A percentile compares a stretch with the other conserved stretches of the same genome.
phyloP scores from a whole-genome alignment of 2,113 vertebrate genomes.

The Oplegnathus fasciatus region DNA sequence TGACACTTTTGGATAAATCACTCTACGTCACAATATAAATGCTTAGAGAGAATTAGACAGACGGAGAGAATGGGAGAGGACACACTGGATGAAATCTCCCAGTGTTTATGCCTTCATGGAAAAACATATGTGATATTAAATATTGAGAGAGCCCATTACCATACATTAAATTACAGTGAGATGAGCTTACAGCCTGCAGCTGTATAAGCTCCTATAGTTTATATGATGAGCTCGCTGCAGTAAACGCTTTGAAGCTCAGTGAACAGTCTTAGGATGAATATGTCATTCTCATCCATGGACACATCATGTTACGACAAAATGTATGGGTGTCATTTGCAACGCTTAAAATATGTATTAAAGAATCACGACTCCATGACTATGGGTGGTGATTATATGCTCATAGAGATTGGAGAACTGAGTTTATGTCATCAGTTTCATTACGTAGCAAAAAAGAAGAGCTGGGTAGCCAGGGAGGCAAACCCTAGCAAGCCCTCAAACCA shows the following conservation, averaged over 20 bases:
- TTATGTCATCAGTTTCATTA: background rate
- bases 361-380: background rate
- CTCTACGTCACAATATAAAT: slow-evolving; percentile 22
- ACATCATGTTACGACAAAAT: background rate
- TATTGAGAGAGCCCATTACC: slow-evolving; percentile 41
- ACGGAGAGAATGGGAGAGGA: slow-evolving; percentile 5
- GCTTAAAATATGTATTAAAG: background rate
- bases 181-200: slow-evolving; percentile 37
- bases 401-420: background rate
- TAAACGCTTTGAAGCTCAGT: slow-evolving; percentile 46
- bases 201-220: slow-evolving; percentile 28
- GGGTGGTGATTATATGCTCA: background rate
- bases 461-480: background rate
- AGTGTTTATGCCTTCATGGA: slow-evolving; percentile 29
- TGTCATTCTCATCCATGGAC: background rate
- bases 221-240: slow-evolving; percentile 7
- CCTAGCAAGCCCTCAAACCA: background rate
- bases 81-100: slow-evolving; percentile 32
- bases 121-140: slow-evolving; percentile 46
- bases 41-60: background rate
- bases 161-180: slow-evolving; percentile 45
- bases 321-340: background rate
- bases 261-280: slow-evolving; percentile 10
- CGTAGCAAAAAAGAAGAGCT: background rate
- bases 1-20: slow-evolving; percentile 53